Conservation (phyloP, 2,113 vertebrate genomes). For the Oplegnathus fasciatus region DNA sequence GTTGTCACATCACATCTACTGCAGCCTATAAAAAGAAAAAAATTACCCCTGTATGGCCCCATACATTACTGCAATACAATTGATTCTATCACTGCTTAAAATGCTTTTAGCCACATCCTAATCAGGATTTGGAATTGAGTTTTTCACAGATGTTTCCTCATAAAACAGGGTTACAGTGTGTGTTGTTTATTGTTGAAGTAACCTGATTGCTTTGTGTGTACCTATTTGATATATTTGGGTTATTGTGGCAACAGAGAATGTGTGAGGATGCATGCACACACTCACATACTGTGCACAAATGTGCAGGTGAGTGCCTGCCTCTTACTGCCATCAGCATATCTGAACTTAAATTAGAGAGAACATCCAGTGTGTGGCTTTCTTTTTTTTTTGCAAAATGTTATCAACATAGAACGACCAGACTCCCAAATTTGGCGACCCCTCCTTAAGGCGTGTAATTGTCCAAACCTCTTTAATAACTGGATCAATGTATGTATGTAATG, state of each 20-base stretch:
- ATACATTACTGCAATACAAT: not conserved
- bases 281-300: not conserved
- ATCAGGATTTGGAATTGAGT: not conserved
- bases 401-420: not conserved
- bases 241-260: not conserved
- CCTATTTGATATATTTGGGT: slow-evolving; percentile 9
- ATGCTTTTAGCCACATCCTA: not conserved
- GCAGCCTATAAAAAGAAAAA: not conserved
- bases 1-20: not conserved
- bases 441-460: not conserved
- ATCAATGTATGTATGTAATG: slow-evolving; percentile 3
- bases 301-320: not conserved
- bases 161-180: not conserved
- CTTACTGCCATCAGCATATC: not conserved
- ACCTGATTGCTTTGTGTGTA: slow-evolving; percentile 4
- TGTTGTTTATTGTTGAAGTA: slow-evolving; percentile 8
- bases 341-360: not conserved
- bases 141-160: not conserved
- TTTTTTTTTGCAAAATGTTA: not conserved
- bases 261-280: not conserved
- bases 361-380: not conserved
- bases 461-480: not conserved
- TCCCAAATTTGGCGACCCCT: not conserved
- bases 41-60: too few relatives aligned
- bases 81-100: not conserved